A percentile compares a stretch with the other conserved stretches of the same genome.
These are phyloP conservation scores for Anisognathus igniventris DNA, from an alignment of 2,797 vertebrate species.

Conservation along the genomic window DNA sequence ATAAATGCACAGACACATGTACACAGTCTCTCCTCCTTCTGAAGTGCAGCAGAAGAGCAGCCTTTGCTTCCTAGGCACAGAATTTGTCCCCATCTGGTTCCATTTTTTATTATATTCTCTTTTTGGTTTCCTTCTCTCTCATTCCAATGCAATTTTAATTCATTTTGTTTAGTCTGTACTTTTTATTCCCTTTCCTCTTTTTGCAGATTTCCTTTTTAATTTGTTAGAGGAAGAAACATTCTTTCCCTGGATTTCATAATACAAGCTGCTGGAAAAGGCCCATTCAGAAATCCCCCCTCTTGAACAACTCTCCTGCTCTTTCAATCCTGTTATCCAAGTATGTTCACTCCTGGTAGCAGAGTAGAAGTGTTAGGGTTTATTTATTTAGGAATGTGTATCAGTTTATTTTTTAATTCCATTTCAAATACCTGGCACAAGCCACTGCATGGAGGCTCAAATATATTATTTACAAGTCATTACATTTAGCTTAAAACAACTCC, in stretches of 20 bases:
- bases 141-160: conserved; percentile 38
- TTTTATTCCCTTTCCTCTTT: conserved; percentile 23
- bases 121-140: conserved; percentile 7
- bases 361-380: neutral
- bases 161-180: conserved; percentile 43
- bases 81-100: conserved; percentile 20
- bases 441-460: neutral
- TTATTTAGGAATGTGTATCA: neutral
- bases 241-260: neutral
- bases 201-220: conserved; percentile 32
- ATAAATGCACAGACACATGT: neutral
- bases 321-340: neutral
- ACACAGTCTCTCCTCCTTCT: neutral
- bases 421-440: neutral
- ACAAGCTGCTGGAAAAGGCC: neutral
- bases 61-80: neutral
- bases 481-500: neutral
- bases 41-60: neutral
- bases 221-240: conserved; percentile 4
- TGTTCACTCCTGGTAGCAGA: neutral
- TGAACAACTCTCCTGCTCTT: neutral
- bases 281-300: neutral
- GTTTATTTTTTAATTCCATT: neutral
- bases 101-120: conserved; percentile 22
- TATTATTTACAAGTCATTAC: neutral